Evolutionary conservation across 2,113 vertebrate species (phyloP), one percentile per base, ranked within the genome.

Genomic region (Mormyrus lacerda): DNA sequence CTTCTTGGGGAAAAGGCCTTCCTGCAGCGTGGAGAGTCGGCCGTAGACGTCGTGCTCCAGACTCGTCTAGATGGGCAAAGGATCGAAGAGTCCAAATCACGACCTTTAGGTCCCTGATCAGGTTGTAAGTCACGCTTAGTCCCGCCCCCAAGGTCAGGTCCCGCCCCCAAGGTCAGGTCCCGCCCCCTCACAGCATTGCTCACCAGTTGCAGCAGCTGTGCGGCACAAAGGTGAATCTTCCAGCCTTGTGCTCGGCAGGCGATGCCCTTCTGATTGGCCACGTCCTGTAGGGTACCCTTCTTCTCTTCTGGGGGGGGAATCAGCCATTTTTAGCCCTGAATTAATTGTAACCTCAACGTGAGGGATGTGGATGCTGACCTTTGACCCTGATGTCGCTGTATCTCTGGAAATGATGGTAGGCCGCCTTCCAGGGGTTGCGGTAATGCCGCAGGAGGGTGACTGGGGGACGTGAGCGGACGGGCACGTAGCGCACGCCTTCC

Each of bases 1-100:
- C 95, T 99, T 99, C 96, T 99, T 99, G 9, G 98, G 98, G 87
- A 99, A 99, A 65, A 99, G 97, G 61, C 98, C 98, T 91, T 99
- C 98, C 91, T 99, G 98, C 24, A 99, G 95, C 76, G 95, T 97
- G 44, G 97, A 98, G 90, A 99, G 97, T 39, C 98, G 96, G 93
- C 98, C 98, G 88, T 98, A 99, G 82, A 99, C 98, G 4, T 99
- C 98, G 0, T 98, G 97, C 92, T 99, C 98, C 94, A 99, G 94
- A 94, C 96, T 98, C 0, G 97, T 97, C 98, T 99, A 90, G 55
- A 95, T 50, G 88, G 45, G 44, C 83, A 24, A 53, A 0, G 1
- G 31, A 19, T 17, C 35, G 35, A 50, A 4, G 5, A n/a, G 83
- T 82, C 19, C 89, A 21, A 48, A n/a, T 85, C 44, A 85, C 47